Conservation (phyloP, 2,797 vertebrate species). For the Columba guinea region DNA sequence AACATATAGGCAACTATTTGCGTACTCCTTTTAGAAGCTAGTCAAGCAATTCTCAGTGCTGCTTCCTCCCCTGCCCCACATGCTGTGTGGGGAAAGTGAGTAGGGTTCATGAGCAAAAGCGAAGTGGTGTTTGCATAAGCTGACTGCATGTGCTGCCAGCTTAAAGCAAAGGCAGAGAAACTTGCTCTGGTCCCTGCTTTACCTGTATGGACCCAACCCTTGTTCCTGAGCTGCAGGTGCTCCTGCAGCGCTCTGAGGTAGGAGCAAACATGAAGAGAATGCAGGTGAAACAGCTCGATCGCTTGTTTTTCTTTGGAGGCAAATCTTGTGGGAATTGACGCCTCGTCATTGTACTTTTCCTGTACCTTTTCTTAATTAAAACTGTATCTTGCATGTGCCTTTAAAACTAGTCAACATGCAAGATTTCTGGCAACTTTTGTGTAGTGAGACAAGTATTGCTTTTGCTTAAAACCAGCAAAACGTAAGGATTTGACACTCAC, state of each 20-base stretch:
- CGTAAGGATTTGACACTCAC: neutral
- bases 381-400: neutral
- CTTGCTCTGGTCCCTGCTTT: neutral
- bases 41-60: neutral
- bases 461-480: neutral
- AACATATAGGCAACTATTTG: neutral
- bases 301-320: neutral
- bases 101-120: neutral
- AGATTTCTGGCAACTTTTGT: neutral
- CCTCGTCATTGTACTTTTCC: fast-evolving
- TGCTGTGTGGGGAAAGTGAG: fast-evolving
- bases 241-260: neutral
- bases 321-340: neutral
- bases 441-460: neutral
- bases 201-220: neutral
- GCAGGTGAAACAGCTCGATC: neutral
- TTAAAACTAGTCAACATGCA: neutral
- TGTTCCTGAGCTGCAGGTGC: neutral
- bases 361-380: neutral
- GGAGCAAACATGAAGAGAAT: neutral
- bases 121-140: neutral
- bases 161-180: neutral
- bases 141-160: neutral
- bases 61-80: neutral
- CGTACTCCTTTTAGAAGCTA: neutral